Conservation (phyloP, 30 jellyfish, hydroid and myxozoan genomes). For the Cassiopea xamachana region DNA sequence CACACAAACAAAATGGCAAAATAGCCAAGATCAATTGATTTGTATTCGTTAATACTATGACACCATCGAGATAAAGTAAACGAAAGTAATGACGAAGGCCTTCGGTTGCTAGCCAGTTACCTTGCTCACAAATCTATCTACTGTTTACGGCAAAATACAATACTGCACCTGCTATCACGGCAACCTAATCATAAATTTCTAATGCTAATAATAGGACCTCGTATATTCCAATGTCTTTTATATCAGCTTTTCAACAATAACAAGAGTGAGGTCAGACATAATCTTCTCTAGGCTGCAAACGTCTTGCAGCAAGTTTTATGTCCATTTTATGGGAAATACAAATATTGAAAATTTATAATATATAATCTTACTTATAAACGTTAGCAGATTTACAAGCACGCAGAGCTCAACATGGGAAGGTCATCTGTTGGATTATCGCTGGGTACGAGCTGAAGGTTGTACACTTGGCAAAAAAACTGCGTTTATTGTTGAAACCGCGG, state of each 20-base stretch:
- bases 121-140: slow-evolving; percentile 48
- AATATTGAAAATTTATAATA: neutral
- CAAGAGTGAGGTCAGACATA: slow-evolving; percentile 59
- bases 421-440: neutral
- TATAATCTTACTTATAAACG: neutral
- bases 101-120: slow-evolving; percentile 1
- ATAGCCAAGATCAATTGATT: slow-evolving; percentile 26
- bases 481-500: slow-evolving; percentile 1
- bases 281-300: neutral
- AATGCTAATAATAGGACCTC: slow-evolving; percentile 38
- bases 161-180: slow-evolving; percentile 20
- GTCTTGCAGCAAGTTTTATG: slow-evolving; percentile 12
- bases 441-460: neutral
- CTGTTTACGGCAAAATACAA: slow-evolving; percentile 45
- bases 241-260: slow-evolving; percentile 35
- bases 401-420: neutral
- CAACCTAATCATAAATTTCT: neutral
- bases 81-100: slow-evolving; percentile 52
- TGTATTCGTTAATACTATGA: slow-evolving; percentile 2
- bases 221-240: slow-evolving; percentile 13
- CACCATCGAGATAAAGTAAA: slow-evolving; percentile 36
- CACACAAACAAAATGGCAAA: slow-evolving; percentile 17
- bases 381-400: neutral
- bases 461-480: neutral
- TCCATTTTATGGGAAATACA: neutral